Evolutionary conservation across 2,113 vertebrate species (phyloP).

Genomic region (Pelmatolapia mariae): DNA sequence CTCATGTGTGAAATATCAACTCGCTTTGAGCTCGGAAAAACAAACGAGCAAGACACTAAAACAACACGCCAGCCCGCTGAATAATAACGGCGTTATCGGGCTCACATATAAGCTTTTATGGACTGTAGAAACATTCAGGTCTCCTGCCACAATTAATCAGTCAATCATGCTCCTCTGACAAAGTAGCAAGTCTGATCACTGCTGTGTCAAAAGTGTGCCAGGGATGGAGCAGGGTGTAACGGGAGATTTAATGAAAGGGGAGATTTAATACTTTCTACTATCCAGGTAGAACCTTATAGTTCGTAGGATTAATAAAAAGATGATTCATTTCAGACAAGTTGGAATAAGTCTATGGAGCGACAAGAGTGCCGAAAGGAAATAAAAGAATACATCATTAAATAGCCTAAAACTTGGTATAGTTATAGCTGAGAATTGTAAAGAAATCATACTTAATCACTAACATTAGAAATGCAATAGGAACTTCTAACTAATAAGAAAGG

Average conservation of each 20-base stretch:
- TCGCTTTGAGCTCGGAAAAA: neutral
- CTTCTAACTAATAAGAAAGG: neutral
- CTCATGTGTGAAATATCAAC: neutral
- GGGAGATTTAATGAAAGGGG: conserved; percentile 19
- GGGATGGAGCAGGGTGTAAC: neutral
- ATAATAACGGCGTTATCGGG: neutral
- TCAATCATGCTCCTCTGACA: neutral
- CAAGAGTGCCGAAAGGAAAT: neutral
- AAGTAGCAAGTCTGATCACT: conserved; percentile 9
- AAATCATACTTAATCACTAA: neutral
- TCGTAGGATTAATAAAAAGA: conserved; percentile 8
- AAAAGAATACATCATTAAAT: neutral
- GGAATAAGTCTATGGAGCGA: neutral
- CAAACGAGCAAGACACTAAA: neutral
- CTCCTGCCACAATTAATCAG: conserved; percentile 5
- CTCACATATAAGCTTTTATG: neutral
- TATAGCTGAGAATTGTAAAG: neutral
- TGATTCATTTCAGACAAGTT: conserved; percentile 14
- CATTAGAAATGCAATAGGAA: neutral
- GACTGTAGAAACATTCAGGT: neutral
- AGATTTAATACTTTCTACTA: conserved; percentile 18
- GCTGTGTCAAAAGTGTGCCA: neutral
- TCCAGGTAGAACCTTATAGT: neutral
- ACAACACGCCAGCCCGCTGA: neutral
- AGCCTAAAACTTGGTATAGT: neutral